Percentiles rank a stretch among this genome's conserved stretches.
phyloP scores from a whole-genome alignment of 2,888 invertebrate species.

The Andricus quercusramuli region DNA sequence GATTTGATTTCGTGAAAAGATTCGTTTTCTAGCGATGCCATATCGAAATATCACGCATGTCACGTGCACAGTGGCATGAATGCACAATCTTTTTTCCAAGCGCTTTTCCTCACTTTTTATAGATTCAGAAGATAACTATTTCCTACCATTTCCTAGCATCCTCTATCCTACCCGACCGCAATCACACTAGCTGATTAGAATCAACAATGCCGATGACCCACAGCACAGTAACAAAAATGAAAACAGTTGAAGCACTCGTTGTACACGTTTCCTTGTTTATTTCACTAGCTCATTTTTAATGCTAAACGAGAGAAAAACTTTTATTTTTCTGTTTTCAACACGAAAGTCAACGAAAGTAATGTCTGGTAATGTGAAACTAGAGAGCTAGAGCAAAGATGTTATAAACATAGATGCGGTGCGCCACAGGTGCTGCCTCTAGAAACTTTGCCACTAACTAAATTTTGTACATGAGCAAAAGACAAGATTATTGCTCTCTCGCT shows the following conservation, averaged over 20 bases:
- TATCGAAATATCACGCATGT: slow-evolving; percentile 50
- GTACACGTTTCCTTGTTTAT: not conserved
- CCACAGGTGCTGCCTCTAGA: too few species aligned
- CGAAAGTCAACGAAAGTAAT: not conserved
- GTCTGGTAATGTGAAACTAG: too few species aligned
- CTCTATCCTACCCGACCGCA: not conserved
- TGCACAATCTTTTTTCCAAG: slow-evolving; percentile 20
- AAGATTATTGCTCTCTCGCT: too few species aligned
- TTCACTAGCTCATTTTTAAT: not conserved
- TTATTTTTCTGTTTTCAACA: slow-evolving; percentile 13
- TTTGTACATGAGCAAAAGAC: too few species aligned
- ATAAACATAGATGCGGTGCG: too few species aligned
- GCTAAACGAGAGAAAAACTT: too few species aligned
- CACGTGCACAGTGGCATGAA: slow-evolving; percentile 26
- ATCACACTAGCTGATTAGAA: not conserved
- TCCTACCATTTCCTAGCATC: too few species aligned
- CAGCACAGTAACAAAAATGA: not conserved
- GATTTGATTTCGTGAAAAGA: slow-evolving; percentile 67
- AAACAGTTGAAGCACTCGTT: not conserved
- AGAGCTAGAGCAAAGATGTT: not conserved
- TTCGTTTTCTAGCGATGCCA: slow-evolving; percentile 72
- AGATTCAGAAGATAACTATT: not conserved
- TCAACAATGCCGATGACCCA: not conserved
- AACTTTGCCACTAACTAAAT: too few species aligned
- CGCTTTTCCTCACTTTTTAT: not conserved